These are phyloP conservation scores for Glaucopsyche alexis DNA, from an alignment of 2,888 invertebrate species.

Conservation along the genomic window DNA sequence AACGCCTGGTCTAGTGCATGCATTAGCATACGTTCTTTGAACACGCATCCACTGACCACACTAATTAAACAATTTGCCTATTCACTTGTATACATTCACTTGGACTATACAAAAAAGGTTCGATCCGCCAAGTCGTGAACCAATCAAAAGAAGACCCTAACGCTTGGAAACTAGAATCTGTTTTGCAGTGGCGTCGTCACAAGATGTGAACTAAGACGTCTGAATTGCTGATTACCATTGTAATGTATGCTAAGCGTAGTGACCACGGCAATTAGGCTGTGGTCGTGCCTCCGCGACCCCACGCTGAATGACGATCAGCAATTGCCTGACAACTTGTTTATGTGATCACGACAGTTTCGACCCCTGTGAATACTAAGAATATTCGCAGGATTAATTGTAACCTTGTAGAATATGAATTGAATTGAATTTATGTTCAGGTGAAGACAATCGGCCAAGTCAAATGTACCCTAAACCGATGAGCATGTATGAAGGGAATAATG, in stretches of 20 bases:
- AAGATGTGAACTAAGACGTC: constrained; percentile 57
- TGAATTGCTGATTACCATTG: constrained; percentile 64
- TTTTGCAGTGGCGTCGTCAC: constrained; percentile 38
- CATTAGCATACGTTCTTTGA: constrained; percentile 4
- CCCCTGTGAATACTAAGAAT: constrained; percentile 51
- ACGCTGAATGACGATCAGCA: constrained; percentile 59
- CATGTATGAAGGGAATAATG: too few relatives aligned
- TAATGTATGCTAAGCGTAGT: constrained; percentile 71
- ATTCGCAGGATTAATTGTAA: neutral
- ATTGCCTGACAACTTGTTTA: constrained; percentile 58
- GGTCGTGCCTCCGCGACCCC: constrained; percentile 55
- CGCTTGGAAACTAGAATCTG: constrained; percentile 39
- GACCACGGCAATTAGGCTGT: constrained; percentile 70
- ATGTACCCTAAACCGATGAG: too few relatives aligned
- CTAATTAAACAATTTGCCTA: constrained; percentile 75
- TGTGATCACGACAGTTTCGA: constrained; percentile 65
- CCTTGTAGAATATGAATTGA: too few relatives aligned
- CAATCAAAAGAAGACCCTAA: constrained; percentile 34
- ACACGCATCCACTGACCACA: constrained; percentile 48
- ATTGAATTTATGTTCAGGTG: too few relatives aligned
- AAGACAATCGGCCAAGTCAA: too few relatives aligned
- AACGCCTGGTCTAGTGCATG: neutral
- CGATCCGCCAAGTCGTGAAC: constrained; percentile 32
- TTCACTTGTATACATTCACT: constrained; percentile 48
- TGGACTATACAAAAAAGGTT: constrained; percentile 35